phyloP scores from a whole-genome alignment of 2,113 vertebrate genomes.

The Leucoraja erinaceus region DNA sequence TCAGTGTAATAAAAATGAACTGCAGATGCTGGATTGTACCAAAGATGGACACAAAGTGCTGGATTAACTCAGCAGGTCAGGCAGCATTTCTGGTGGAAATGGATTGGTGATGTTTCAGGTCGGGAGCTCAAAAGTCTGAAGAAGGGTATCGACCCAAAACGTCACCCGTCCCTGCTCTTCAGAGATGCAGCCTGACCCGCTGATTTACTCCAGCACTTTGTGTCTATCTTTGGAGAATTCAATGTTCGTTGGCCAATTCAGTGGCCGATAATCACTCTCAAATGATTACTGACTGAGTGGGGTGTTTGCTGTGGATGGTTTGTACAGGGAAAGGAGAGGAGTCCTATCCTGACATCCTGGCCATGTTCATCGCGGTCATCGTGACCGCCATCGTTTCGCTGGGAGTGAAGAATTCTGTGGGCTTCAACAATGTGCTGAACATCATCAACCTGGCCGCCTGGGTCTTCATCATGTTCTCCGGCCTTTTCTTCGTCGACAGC shows the following conservation, averaged over 20 bases:
- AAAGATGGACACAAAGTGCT: too few species aligned
- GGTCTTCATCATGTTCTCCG: constrained; percentile 87
- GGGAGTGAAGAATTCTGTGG: constrained; percentile 87
- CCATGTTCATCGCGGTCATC: constrained; percentile 76
- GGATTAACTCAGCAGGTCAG: too few species aligned
- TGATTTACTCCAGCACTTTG: too few species aligned
- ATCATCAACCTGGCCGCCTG: constrained; percentile 84
- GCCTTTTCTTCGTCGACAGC: constrained; percentile 79
- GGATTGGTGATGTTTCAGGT: too few species aligned
- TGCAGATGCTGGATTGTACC: too few species aligned
- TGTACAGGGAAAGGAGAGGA: constrained; percentile 85
- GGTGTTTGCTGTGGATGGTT: constrained; percentile 30
- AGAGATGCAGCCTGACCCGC: too few species aligned
- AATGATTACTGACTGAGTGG: not conserved
- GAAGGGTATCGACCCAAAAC: too few species aligned
- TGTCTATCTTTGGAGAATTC: too few species aligned
- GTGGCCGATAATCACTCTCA: not conserved
- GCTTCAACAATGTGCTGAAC: constrained; percentile 89
- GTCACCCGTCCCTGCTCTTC: too few species aligned
- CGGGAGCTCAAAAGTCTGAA: too few species aligned
- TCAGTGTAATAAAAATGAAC: not conserved
- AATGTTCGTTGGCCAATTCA: not conserved
- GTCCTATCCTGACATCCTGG: constrained; percentile 86
- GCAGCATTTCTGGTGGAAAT: too few species aligned
- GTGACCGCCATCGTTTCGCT: constrained; percentile 79